Evolutionary conservation across 2,888 invertebrate genomes (phyloP).

Genomic region (Odiellus spinosus): DNA sequence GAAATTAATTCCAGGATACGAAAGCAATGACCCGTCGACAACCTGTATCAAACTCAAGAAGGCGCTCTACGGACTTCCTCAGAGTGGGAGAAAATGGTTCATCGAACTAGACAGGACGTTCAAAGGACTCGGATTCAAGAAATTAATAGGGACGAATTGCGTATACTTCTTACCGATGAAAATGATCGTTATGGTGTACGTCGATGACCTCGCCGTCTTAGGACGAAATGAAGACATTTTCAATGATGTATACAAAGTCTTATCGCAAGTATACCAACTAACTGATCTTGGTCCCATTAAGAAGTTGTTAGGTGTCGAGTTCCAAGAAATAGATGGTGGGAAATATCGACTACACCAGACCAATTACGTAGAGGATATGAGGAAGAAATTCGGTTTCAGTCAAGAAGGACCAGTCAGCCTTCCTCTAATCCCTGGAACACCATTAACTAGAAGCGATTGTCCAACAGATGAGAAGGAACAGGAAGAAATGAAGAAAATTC

Average conservation of each 20-base stretch:
- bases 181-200: not conserved
- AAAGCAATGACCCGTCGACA: not conserved
- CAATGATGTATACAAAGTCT: not conserved
- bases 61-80: slow-evolving; percentile 2
- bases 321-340: not conserved
- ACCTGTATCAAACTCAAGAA: not conserved
- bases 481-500: no score
- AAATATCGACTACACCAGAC: no score
- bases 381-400: no score
- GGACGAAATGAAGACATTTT: not conserved
- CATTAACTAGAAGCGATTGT: no score
- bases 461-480: no score
- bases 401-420: no score
- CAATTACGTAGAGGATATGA: no score
- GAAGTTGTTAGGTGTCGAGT: slow-evolving; percentile 2
- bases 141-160: slow-evolving; percentile 1
- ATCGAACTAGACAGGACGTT: slow-evolving; percentile 1
- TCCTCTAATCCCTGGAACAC: no score
- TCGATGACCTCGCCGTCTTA: slow-evolving; percentile 1
- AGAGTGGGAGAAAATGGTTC: slow-evolving; percentile 1
- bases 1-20: slow-evolving; percentile 2
- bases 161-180: not conserved
- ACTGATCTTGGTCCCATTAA: not conserved
- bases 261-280: not conserved
- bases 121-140: not conserved